Base-by-base conservation (phyloP, 2,113 vertebrate species). In the Paracanthobrama guichenoti region DNA sequence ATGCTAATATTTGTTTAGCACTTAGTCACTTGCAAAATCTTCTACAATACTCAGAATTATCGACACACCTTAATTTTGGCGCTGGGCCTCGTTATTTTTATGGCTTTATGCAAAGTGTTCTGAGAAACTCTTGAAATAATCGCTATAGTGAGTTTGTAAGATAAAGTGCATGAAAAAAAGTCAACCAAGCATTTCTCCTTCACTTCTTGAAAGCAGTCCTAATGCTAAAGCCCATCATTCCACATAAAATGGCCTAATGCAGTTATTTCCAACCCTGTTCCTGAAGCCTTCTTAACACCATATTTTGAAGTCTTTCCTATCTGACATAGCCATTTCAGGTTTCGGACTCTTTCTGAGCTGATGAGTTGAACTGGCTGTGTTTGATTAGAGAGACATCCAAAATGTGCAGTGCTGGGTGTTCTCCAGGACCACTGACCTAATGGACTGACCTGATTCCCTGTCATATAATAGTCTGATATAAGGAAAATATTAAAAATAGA, bases 1-100 rank as follows among this genome's bases (percentile, higher is more conserved):
- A 72, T 78, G 67, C 55, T 57, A 55, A 74, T 80, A 79, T 75
- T 84, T 83, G 31, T 80, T 84, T 69, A 84, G 76, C 72, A 74
- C 59, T 13, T 55, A 46, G 39, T 11, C 35, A n/a, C 62, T 78
- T 59, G 48, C n/a, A 16, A 35, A 78, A 50, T 5, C 64, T 26
- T 79, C 14, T 20, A 28, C 55, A 46, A 62, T 79, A 44, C 59
- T 39, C 59, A 46, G 77, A 79, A 79, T 62, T 39, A 26, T 24
- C 57, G 20, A 42, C 66, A 69, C 18, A 16, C 66, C 20, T 69
- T 69, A 0, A 24, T 18, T 53, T 75, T 53, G 72, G 72, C 53
- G 46, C 46, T 42, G 46, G 42, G 76, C 39, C 78, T 71, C 53
- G 59, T 81, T 69, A 55, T 71, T 13, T 55, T 71, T 81, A 39